Evolutionary conservation across 2,113 vertebrate species (phyloP).

Genomic region (Zapus hudsonius): DNA sequence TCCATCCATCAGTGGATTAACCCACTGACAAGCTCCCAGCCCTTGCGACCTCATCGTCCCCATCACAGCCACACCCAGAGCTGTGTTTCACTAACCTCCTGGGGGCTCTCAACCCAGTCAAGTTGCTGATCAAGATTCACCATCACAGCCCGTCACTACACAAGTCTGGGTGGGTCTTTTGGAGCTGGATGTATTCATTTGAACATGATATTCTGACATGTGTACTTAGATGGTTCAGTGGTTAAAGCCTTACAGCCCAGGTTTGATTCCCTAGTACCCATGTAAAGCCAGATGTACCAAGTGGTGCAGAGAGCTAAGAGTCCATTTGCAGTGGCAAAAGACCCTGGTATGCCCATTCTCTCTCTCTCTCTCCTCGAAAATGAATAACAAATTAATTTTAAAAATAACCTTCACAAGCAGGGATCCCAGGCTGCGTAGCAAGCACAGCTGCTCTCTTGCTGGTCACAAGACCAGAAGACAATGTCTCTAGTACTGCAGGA

Average conservation of each 20-base stretch:
- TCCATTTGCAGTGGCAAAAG: no score
- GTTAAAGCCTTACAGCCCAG: no score
- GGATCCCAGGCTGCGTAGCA: background rate
- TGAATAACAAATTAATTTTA: no score
- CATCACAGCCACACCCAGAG: background rate
- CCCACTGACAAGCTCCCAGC: no score
- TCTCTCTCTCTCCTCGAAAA: no score
- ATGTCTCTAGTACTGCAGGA: accelerated
- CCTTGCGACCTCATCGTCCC: no score
- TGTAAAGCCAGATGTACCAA: no score
- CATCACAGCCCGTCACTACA: background rate
- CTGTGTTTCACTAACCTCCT: background rate
- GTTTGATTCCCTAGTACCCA: no score
- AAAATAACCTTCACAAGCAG: background rate
- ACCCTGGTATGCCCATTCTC: no score
- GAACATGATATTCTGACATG: accelerated
- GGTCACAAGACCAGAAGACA: background rate
- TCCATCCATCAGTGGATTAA: background rate
- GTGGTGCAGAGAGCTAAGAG: no score
- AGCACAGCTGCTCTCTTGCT: background rate
- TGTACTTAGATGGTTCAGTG: no score
- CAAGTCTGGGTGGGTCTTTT: accelerated
- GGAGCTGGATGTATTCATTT: no score
- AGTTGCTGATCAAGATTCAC: background rate
- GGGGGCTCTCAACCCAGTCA: background rate